Percentiles rank a stretch among this genome's conserved stretches.
These are phyloP conservation scores for Lampris incognitus DNA, from an alignment of 2,113 vertebrate genomes.

Conservation along the genomic window DNA sequence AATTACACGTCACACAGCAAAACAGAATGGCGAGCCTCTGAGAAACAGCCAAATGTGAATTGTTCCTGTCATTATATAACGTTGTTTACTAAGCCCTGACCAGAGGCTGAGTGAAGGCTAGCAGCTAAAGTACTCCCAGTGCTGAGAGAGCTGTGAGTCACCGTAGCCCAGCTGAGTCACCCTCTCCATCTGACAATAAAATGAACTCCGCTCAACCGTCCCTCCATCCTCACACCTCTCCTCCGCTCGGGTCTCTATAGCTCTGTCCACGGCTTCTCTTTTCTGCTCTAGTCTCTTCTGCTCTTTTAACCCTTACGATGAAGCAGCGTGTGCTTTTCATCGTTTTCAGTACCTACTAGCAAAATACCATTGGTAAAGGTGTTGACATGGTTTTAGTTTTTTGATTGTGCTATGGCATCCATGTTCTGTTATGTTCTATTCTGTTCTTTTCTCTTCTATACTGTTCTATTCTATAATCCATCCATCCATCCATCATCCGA, in stretches of 20 bases:
- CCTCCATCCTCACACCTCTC: not conserved
- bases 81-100: constrained; percentile 15
- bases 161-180: constrained; percentile 31
- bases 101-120: constrained; percentile 2
- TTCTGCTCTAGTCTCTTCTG: no score
- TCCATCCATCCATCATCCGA: no score
- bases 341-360: no score
- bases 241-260: not conserved
- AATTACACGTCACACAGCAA: not conserved
- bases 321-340: no score
- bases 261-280: no score
- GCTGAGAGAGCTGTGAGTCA: constrained; percentile 34
- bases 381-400: no score
- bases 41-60: not conserved
- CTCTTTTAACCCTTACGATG: no score
- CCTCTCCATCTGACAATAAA: constrained; percentile 11
- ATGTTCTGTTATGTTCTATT: no score
- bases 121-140: not conserved
- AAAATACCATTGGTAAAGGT: no score
- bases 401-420: no score
- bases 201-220: not conserved
- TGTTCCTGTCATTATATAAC: constrained; percentile 24
- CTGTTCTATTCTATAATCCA: no score
- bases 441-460: no score
- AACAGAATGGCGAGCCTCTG: constrained; percentile 1